A percentile compares a stretch with the other conserved stretches of the same genome.
Evolutionary conservation across 2,797 vertebrate genomes (phyloP).

Genomic region (Octomys mimax): DNA sequence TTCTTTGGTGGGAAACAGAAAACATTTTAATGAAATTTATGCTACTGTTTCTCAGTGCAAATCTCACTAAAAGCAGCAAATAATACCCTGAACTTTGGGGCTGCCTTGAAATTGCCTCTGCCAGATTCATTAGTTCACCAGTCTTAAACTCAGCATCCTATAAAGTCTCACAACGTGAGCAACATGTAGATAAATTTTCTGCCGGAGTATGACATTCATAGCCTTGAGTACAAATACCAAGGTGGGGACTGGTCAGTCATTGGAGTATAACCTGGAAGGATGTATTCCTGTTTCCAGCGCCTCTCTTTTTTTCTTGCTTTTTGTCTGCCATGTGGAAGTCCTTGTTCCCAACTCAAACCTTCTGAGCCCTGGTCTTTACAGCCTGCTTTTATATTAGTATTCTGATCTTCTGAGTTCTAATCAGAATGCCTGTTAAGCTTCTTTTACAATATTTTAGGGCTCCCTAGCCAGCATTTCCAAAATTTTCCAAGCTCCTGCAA

Average conservation of each 20-base stretch:
- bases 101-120: background rate
- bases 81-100: background rate
- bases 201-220: background rate
- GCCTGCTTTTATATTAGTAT: background rate
- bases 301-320: background rate
- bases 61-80: background rate
- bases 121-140: background rate
- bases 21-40: background rate
- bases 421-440: background rate
- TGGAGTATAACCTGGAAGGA: background rate
- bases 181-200: background rate
- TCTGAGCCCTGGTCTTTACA: background rate
- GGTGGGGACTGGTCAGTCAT: background rate
- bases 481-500: background rate
- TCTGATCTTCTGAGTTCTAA: background rate
- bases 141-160: background rate
- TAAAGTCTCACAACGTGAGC: background rate
- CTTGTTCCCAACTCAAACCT: background rate
- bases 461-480: background rate
- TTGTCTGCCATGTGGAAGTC: background rate
- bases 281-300: background rate
- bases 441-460: background rate
- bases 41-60: background rate
- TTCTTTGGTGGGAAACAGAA: background rate
- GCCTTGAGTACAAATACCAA: background rate